Conservation (phyloP, 1,140 invertebrate species). For the Kradibia gibbosae region DNA sequence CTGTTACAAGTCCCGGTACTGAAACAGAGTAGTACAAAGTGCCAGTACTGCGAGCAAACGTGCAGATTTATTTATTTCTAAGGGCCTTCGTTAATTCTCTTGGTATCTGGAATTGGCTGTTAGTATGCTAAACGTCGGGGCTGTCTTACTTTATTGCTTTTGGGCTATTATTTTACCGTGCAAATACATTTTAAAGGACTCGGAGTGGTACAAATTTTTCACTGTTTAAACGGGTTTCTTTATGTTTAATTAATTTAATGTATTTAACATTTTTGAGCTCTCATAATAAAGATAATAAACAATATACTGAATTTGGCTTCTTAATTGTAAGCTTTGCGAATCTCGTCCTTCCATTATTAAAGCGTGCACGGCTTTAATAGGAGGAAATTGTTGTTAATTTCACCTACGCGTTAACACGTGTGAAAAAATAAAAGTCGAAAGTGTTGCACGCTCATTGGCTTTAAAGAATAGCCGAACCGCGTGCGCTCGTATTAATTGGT, state of each 20-base stretch:
- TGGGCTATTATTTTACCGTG: slow-evolving; percentile 11
- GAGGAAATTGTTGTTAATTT: not conserved
- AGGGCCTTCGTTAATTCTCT: slow-evolving; percentile 19
- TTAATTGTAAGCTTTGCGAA: not conserved
- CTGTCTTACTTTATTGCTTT: slow-evolving; percentile 3
- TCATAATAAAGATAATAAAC: not conserved
- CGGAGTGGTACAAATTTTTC: not conserved
- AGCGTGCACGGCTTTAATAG: not conserved
- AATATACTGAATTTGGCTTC: not conserved
- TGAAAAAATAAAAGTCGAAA: not conserved
- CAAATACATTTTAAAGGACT: not conserved
- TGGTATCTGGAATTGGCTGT: slow-evolving; percentile 6
- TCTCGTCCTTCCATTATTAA: not conserved
- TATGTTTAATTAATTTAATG: not conserved
- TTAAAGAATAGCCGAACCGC: slow-evolving; percentile 11
- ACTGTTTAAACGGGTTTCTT: not conserved
- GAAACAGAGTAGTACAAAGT: slow-evolving; percentile 26
- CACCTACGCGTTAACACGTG: not conserved
- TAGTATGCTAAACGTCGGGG: slow-evolving; percentile 1
- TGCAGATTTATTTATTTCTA: slow-evolving; percentile 32
- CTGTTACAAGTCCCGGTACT: slow-evolving; percentile 16
- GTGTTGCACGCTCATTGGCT: not conserved
- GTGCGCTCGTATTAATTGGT: not conserved
- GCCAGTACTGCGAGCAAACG: slow-evolving; percentile 6
- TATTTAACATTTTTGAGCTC: too few species aligned